These are phyloP conservation scores for Theodoxus fluviatilis DNA, from an alignment of 2,888 invertebrate genomes.

Conservation along the genomic window DNA sequence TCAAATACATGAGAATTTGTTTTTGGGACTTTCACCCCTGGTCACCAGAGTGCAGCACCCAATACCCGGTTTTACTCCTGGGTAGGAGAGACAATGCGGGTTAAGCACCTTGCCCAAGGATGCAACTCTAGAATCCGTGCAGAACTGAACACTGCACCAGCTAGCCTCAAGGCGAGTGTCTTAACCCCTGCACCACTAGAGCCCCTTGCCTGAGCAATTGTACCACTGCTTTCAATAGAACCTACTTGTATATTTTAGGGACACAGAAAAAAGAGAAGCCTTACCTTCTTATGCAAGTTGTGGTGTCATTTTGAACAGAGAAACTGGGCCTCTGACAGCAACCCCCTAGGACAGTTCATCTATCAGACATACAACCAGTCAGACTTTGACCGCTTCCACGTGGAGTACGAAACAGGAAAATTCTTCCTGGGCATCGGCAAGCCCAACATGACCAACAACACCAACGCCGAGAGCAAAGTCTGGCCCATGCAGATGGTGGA, in stretches of 20 bases:
- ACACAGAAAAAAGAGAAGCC: conserved; percentile 15
- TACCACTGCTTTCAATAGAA: background rate
- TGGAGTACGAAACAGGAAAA: conserved; percentile 43
- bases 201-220: too few species aligned
- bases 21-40: too few species aligned
- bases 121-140: too few species aligned
- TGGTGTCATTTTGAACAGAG: conserved; percentile 34
- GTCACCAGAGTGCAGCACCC: too few species aligned
- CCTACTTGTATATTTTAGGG: background rate
- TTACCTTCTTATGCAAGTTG: background rate
- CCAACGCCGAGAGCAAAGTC: conserved; percentile 43
- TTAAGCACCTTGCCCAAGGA: too few species aligned
- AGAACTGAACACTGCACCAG: too few species aligned
- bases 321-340: conserved; percentile 41
- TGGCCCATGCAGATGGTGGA: conserved; percentile 42
- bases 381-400: conserved; percentile 51
- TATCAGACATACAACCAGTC: conserved; percentile 53
- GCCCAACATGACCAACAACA: conserved; percentile 50
- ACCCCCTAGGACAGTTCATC: conserved; percentile 47
- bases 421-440: conserved; percentile 53
- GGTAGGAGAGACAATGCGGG: too few species aligned
- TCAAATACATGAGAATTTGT: too few species aligned
- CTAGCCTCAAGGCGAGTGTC: too few species aligned
- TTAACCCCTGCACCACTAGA: too few species aligned
- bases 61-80: too few species aligned